These are phyloP conservation scores for Calliphora vicina DNA, from an alignment of 1,140 invertebrate species.

Conservation along the genomic window DNA sequence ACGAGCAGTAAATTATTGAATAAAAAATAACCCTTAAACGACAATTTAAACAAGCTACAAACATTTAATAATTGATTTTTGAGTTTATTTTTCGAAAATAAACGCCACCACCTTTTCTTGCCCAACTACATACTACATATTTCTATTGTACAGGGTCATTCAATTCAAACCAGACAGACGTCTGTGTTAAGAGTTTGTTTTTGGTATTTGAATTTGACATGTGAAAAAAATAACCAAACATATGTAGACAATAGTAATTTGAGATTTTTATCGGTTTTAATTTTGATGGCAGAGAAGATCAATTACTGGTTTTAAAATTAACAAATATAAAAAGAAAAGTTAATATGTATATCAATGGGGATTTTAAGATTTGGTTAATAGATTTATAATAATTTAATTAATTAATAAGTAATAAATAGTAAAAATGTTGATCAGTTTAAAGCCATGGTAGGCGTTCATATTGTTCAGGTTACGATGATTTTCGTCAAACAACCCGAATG, in stretches of 20 bases:
- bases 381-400: no score
- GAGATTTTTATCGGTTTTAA: not conserved
- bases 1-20: not conserved
- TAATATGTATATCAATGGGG: no score
- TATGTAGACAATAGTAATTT: not conserved
- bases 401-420: no score
- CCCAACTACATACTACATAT: no score
- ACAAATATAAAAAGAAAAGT: no score
- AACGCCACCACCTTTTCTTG: not conserved
- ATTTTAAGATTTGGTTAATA: no score
- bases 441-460: no score
- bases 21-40: constrained; percentile 7
- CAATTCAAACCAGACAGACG: not conserved
- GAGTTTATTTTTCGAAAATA: not conserved
- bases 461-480: no score
- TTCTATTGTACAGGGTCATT: not conserved
- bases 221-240: no score
- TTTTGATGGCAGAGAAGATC: not conserved
- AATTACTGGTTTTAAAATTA: not conserved
- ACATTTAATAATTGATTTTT: constrained; percentile 1
- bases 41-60: not conserved
- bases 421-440: no score
- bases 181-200: not conserved
- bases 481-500: no score
- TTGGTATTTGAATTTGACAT: no score